Evolutionary conservation across 2,113 vertebrate genomes (phyloP).

Genomic region (Gallinago undulata): DNA sequence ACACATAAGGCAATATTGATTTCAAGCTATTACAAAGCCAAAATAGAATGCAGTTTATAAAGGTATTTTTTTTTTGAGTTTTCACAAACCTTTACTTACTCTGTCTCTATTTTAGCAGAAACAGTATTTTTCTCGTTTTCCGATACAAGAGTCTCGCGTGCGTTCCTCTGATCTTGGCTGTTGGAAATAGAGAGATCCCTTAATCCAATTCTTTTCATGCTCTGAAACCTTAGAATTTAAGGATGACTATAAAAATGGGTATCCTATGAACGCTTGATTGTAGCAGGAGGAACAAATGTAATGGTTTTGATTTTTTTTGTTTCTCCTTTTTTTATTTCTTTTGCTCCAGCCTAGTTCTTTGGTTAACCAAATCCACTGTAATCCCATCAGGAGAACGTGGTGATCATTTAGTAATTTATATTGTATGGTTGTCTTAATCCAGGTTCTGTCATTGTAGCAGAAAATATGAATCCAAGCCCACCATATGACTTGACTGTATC

Average conservation of each 20-base stretch:
- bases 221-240: constrained; percentile 42
- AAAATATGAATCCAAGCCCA: constrained; percentile 56
- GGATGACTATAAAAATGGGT: constrained; percentile 14
- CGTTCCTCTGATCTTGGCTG: not conserved
- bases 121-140: not conserved
- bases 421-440: constrained; percentile 65
- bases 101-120: not conserved
- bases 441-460: constrained; percentile 57
- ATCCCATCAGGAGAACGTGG: constrained; percentile 68
- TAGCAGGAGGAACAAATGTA: not conserved
- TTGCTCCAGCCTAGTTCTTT: constrained; percentile 40
- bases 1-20: not conserved
- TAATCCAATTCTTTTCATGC: constrained; percentile 46
- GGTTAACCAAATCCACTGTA: constrained; percentile 63
- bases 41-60: not conserved
- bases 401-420: constrained; percentile 66
- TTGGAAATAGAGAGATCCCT: constrained; percentile 19
- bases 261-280: not conserved
- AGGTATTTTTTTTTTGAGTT: not conserved
- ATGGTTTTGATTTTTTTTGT: not conserved
- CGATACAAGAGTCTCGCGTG: not conserved
- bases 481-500: constrained; percentile 35
- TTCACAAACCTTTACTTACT: not conserved
- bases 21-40: not conserved
- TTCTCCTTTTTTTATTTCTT: constrained; percentile 22